Evolutionary conservation across 2,888 invertebrate species (phyloP).

Genomic region (Brachynemurus nebulosus): DNA sequence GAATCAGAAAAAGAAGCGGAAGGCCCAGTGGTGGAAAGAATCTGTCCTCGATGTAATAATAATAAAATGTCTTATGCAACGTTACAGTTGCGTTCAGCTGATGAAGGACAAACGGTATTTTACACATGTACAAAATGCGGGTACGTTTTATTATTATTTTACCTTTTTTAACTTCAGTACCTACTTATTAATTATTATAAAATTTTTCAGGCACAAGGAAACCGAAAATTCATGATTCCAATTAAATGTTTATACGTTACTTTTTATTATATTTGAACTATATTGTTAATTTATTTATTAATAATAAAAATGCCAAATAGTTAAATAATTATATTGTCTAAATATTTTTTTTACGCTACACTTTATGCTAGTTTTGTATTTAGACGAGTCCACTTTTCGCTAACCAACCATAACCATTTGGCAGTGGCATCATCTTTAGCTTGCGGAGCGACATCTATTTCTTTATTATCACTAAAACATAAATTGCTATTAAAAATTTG

Average conservation of each 20-base stretch:
- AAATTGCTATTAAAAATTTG: constrained; percentile 22
- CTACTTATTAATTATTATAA: too few species aligned
- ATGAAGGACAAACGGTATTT: constrained; percentile 99
- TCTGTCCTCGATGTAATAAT: constrained; percentile 77
- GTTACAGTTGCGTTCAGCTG: constrained; percentile 86
- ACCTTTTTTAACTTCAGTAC: too few species aligned
- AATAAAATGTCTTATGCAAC: constrained; percentile 93
- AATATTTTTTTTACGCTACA: too few species aligned
- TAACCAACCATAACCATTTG: constrained; percentile 63
- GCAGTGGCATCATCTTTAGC: constrained; percentile 41
- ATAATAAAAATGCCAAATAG: too few species aligned
- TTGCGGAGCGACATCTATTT: constrained; percentile 33
- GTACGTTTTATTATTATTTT: too few species aligned
- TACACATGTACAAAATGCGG: constrained; percentile 87
- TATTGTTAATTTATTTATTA: too few species aligned
- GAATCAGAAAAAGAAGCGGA: constrained; percentile 38
- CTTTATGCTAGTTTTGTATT: too few species aligned
- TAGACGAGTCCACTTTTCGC: constrained; percentile 61
- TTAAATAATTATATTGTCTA: too few species aligned
- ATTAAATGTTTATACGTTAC: too few species aligned
- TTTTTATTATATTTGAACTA: too few species aligned
- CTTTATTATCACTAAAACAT: constrained; percentile 47
- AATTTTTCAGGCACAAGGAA: too few species aligned
- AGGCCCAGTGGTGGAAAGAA: constrained; percentile 68
- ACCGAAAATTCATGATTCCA: too few species aligned